These are phyloP conservation scores for Macrobrachium rosenbergii DNA, from an alignment of 1,140 invertebrate species.

Conservation along the genomic window DNA sequence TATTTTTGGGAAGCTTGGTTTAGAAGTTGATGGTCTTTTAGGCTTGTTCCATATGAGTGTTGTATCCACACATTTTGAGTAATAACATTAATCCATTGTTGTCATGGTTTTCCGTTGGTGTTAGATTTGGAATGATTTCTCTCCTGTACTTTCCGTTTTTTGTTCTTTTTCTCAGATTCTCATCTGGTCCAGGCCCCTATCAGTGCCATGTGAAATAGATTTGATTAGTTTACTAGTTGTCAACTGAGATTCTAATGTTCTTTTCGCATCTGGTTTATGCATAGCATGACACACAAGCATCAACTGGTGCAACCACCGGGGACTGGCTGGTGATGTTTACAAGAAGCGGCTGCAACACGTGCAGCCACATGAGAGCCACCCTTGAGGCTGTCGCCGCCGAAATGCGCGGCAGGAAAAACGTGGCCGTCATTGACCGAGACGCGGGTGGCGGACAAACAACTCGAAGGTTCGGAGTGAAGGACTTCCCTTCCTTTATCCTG, in stretches of 20 bases:
- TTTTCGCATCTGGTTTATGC: slow-evolving; percentile 63
- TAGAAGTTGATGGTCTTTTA: no score
- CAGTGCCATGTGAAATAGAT: neutral
- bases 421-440: slow-evolving; percentile 55
- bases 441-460: slow-evolving; percentile 55
- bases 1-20: no score
- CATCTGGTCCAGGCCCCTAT: no score
- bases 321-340: slow-evolving; percentile 73
- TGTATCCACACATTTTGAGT: no score
- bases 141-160: no score
- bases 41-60: no score
- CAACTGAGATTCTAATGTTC: neutral
- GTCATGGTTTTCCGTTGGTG: no score
- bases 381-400: slow-evolving; percentile 49
- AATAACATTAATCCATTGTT: no score
- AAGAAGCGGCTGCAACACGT: slow-evolving; percentile 36
- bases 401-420: slow-evolving; percentile 49
- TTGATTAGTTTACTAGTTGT: neutral
- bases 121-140: no score
- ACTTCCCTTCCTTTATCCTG: slow-evolving; percentile 60
- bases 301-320: slow-evolving; percentile 73
- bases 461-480: slow-evolving; percentile 61
- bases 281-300: slow-evolving; percentile 73
- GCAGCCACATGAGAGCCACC: slow-evolving; percentile 31
- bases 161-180: no score